A percentile compares a stretch with the other conserved stretches of the same genome.
phyloP scores from a whole-genome alignment of 1,140 invertebrate genomes.

The Eulimnadia texana region DNA sequence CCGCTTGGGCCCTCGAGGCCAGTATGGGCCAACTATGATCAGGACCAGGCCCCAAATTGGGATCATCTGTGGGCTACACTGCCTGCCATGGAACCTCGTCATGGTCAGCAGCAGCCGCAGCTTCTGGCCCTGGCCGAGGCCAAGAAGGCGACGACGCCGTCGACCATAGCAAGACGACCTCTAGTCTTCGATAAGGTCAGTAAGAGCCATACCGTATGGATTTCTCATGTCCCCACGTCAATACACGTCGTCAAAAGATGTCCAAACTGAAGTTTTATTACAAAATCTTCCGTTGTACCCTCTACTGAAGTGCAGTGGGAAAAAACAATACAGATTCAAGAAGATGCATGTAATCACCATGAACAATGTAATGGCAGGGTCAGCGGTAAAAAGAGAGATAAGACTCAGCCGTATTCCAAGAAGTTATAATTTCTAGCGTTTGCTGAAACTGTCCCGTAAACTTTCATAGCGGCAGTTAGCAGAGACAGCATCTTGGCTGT shows the following conservation, averaged over 20 bases:
- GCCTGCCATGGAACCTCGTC: conserved; percentile 11
- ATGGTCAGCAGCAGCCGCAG: neutral
- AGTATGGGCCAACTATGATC: conserved; percentile 6
- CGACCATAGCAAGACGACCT: conserved; percentile 6
- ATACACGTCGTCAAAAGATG: no score
- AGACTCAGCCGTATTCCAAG: no score
- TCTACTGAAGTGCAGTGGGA: no score
- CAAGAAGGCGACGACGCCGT: conserved; percentile 7
- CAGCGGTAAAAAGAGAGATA: no score
- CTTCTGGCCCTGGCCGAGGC: conserved; percentile 10
- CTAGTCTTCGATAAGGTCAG: conserved; percentile 16
- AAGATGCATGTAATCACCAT: no score
- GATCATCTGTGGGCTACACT: neutral
- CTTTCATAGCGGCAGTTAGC: no score
- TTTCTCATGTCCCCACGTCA: neutral
- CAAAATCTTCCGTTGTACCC: neutral
- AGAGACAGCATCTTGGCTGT: no score
- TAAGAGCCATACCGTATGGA: neutral
- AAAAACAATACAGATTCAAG: no score
- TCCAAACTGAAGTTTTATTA: neutral
- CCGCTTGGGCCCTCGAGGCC: neutral
- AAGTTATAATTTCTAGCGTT: no score
- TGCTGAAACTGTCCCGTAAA: no score
- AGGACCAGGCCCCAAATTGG: neutral
- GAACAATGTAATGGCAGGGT: no score